These are phyloP conservation scores for Sisor rabdophorus DNA, from an alignment of 2,113 vertebrate species.

Conservation along the genomic window DNA sequence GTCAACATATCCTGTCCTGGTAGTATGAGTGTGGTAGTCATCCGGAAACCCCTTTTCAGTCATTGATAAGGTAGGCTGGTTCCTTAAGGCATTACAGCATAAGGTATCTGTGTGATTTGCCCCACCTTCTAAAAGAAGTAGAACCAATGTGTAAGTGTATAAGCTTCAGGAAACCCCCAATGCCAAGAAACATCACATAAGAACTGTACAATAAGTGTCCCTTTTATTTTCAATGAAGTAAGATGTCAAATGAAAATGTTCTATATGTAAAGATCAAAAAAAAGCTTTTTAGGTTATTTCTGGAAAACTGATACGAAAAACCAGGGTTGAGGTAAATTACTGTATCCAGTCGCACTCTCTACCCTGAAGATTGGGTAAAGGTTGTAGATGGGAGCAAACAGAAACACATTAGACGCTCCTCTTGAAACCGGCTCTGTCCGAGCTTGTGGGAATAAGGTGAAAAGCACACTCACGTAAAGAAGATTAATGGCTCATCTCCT, in stretches of 20 bases:
- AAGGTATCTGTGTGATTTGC: neutral
- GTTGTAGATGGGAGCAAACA: conserved; percentile 2
- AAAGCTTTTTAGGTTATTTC: neutral
- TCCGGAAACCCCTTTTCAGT: neutral
- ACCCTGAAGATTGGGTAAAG: neutral
- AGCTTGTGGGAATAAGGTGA: conserved; percentile 32
- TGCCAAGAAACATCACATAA: neutral
- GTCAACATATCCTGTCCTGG: neutral
- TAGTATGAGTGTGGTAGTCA: neutral
- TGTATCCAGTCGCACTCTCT: neutral
- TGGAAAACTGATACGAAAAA: neutral
- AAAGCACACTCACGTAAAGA: conserved; percentile 37
- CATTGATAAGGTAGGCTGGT: too few species aligned
- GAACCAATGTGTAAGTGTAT: neutral
- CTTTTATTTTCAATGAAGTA: neutral
- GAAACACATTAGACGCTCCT: conserved; percentile 22
- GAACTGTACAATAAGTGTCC: neutral
- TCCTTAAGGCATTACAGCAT: neutral
- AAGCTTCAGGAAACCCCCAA: neutral
- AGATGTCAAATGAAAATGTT: too few species aligned
- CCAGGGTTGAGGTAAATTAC: neutral
- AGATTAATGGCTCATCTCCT: conserved; percentile 35
- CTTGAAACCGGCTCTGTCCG: conserved; percentile 4
- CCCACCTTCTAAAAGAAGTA: neutral
- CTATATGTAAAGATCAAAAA: neutral